phyloP scores from a whole-genome alignment of 2,113 vertebrate species.

The Engraulis encrasicolus region DNA sequence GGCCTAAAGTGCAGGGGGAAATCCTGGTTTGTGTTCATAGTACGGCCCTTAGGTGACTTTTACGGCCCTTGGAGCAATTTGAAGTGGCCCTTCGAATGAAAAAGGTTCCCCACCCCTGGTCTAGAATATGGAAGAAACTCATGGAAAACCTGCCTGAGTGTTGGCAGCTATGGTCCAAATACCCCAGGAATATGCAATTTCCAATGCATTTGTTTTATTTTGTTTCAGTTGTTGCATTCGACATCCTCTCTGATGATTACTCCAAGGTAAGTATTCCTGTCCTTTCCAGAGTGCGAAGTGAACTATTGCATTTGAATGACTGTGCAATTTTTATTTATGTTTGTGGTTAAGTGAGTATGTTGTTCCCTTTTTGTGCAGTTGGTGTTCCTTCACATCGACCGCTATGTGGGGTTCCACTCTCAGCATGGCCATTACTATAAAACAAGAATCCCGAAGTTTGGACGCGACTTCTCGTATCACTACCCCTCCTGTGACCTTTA shows the following conservation, averaged over 20 bases:
- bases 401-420: slow-evolving; percentile 94
- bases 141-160: too few relatives aligned
- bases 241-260: slow-evolving; percentile 96
- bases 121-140: too few relatives aligned
- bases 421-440: slow-evolving; percentile 94
- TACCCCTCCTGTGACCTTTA: slow-evolving; percentile 95
- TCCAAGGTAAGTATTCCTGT: slow-evolving; percentile 87
- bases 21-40: too few relatives aligned
- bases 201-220: slow-evolving; percentile 41
- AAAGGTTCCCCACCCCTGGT: too few relatives aligned
- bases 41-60: too few relatives aligned
- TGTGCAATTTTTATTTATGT: slow-evolving; percentile 9
- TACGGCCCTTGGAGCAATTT: too few relatives aligned
- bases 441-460: slow-evolving; percentile 96
- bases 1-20: too few relatives aligned
- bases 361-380: slow-evolving; percentile 73
- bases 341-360: slow-evolving; percentile 41
- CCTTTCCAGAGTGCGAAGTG: neutral
- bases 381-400: slow-evolving; percentile 88
- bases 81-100: too few relatives aligned
- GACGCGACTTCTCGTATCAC: slow-evolving; percentile 95
- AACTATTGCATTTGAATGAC: too few relatives aligned
- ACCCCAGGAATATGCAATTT: neutral
- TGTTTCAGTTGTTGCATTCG: slow-evolving; percentile 89
- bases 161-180: neutral